Conservation (phyloP, 2,888 invertebrate species). For the Papilio demoleus region DNA sequence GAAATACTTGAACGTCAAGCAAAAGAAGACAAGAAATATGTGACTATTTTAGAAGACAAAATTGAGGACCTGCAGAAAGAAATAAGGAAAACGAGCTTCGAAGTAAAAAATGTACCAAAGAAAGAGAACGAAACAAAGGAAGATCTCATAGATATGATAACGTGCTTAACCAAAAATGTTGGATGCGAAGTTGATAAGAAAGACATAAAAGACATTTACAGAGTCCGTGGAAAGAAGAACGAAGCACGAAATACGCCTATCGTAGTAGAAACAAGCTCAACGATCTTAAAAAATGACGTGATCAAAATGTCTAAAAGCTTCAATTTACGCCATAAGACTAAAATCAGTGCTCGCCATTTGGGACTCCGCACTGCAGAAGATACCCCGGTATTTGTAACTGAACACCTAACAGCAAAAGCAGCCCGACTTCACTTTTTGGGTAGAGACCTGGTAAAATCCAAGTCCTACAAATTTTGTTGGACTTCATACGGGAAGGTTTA, state of each 20-base stretch:
- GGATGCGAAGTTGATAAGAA: slow-evolving; percentile 29
- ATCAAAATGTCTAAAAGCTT: slow-evolving; percentile 42
- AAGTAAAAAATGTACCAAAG: slow-evolving; percentile 45
- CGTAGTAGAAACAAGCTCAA: slow-evolving; percentile 44
- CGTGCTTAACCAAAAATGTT: slow-evolving; percentile 30
- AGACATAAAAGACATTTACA: slow-evolving; percentile 44
- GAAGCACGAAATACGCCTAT: slow-evolving; percentile 40
- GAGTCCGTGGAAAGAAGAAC: slow-evolving; percentile 36
- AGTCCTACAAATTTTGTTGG: slow-evolving; percentile 45
- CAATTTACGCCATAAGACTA: slow-evolving; percentile 42
- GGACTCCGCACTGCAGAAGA: slow-evolving; percentile 9
- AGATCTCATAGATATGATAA: slow-evolving; percentile 41
- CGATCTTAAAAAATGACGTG: slow-evolving; percentile 41
- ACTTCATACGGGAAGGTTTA: slow-evolving; percentile 40
- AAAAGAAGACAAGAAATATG: slow-evolving; percentile 38
- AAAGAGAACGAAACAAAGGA: slow-evolving; percentile 33
- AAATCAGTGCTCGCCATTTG: slow-evolving; percentile 42
- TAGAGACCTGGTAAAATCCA: slow-evolving; percentile 16
- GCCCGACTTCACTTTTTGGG: slow-evolving; percentile 29
- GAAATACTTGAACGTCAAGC: slow-evolving; percentile 9
- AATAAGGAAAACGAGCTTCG: slow-evolving; percentile 39
- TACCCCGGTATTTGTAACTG: slow-evolving; percentile 13
- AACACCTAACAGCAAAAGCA: slow-evolving; percentile 35
- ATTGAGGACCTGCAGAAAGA: slow-evolving; percentile 40
- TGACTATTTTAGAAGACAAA: slow-evolving; percentile 40